Evolutionary conservation across 2,888 invertebrate genomes (phyloP).

Genomic region (Metacarcinus magister): DNA sequence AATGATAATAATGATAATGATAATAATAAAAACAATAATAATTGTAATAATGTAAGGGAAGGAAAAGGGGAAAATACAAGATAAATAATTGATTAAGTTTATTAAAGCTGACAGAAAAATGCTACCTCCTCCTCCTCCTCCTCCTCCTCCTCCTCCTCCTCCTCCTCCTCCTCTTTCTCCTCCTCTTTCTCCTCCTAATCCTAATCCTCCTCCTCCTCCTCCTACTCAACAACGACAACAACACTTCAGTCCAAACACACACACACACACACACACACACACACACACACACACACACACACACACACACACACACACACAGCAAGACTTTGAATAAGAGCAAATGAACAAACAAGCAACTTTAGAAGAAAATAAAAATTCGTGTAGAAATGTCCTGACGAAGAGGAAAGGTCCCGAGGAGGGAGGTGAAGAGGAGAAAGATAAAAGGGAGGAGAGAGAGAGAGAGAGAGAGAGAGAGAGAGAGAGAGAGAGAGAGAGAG

Average conservation of each 20-base stretch:
- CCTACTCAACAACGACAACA: not conserved
- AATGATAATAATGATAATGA: too few species aligned
- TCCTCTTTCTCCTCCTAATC: not conserved
- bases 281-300: too few species aligned
- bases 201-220: not conserved
- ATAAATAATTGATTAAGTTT: too few species aligned
- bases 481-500: conserved; percentile 2
- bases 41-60: too few species aligned
- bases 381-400: not conserved
- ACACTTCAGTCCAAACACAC: not conserved
- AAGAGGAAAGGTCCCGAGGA: too few species aligned
- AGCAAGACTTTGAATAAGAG: not conserved
- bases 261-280: conserved; percentile 7
- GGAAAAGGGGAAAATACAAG: too few species aligned
- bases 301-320: too few species aligned
- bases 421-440: not conserved
- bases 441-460: not conserved
- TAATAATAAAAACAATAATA: too few species aligned
- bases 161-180: not conserved
- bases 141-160: not conserved
- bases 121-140: too few species aligned
- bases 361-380: not conserved
- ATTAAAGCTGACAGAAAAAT: too few species aligned
- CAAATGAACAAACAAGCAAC: conserved; percentile 26
- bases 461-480: not conserved